phyloP scores from a whole-genome alignment of 2,113 vertebrate species.

The Silurus meridionalis region DNA sequence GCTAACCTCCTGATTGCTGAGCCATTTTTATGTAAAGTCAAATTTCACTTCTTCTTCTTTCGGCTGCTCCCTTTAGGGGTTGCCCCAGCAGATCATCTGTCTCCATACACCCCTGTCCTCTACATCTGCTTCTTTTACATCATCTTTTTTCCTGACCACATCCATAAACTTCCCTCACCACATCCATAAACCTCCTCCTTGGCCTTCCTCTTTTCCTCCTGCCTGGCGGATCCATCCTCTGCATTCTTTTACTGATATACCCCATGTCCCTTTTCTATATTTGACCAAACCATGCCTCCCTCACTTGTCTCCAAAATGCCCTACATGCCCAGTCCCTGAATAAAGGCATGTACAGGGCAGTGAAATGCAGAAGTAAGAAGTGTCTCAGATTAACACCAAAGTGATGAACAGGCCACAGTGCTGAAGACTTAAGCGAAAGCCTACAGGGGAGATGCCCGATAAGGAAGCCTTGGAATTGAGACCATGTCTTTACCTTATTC shows the following conservation, averaged over 20 bases:
- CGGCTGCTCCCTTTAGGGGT: neutral
- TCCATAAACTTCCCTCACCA: too few species aligned
- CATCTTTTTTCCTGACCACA: too few species aligned
- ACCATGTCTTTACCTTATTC: neutral
- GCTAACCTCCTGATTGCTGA: neutral
- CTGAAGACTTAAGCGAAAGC: conserved; percentile 31
- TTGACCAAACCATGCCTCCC: too few species aligned
- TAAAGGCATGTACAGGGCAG: conserved; percentile 1
- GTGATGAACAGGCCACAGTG: conserved; percentile 44
- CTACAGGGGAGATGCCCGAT: conserved; percentile 11
- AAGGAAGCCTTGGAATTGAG: conserved; percentile 32
- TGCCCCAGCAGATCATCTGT: too few species aligned
- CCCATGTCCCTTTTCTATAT: too few species aligned
- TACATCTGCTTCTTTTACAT: too few species aligned
- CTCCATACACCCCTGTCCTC: too few species aligned
- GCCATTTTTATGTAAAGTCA: neutral
- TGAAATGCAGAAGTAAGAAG: conserved; percentile 35
- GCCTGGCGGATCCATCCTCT: too few species aligned
- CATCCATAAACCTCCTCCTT: too few species aligned
- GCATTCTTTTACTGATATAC: too few species aligned
- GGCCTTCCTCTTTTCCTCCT: too few species aligned
- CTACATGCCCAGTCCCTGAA: neutral
- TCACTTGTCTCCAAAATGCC: too few species aligned
- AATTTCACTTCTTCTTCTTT: neutral
- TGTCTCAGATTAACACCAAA: conserved; percentile 37